phyloP scores from a whole-genome alignment of 2,797 vertebrate genomes.

The Atherinosoma microstoma region DNA sequence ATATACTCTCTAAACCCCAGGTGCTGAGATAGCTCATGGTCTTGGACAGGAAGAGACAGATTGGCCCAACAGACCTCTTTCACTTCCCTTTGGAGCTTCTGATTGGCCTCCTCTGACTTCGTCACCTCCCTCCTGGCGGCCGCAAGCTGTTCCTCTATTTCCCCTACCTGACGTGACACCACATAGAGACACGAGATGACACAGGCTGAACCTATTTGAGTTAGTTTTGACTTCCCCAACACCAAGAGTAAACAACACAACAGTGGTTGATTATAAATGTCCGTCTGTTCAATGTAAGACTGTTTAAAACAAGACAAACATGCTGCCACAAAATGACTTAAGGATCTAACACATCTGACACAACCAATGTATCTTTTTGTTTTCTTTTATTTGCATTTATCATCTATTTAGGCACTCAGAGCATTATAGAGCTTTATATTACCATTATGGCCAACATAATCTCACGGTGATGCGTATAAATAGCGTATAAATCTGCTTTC shows the following conservation, averaged over 20 bases:
- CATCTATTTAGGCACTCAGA: neutral
- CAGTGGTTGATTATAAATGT: conserved; percentile 37
- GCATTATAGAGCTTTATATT: neutral
- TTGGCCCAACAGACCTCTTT: conserved; percentile 88
- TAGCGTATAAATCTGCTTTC: neutral
- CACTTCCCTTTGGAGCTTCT: conserved; percentile 93
- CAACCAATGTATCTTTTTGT: neutral
- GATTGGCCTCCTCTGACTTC: conserved; percentile 93
- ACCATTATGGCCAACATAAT: neutral
- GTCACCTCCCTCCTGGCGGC: conserved; percentile 92
- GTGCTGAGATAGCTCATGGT: conserved; percentile 34
- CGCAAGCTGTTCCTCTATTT: conserved; percentile 93
- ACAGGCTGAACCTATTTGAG: conserved; percentile 56
- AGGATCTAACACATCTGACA: conserved; percentile 7
- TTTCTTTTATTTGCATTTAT: neutral
- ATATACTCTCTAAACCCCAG: conserved; percentile 40
- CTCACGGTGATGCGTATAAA: neutral
- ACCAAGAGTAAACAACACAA: conserved; percentile 36
- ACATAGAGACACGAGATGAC: conserved; percentile 49
- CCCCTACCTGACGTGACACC: conserved; percentile 85
- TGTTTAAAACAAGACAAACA: neutral
- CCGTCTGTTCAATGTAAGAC: conserved; percentile 23
- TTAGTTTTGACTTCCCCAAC: conserved; percentile 39
- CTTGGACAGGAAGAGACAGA: conserved; percentile 66
- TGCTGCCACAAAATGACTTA: conserved; percentile 9